Evolutionary conservation across 2,888 invertebrate species (phyloP), one percentile per base, ranked within the genome.

Genomic region (Lordiphosa fenestrarum): DNA sequence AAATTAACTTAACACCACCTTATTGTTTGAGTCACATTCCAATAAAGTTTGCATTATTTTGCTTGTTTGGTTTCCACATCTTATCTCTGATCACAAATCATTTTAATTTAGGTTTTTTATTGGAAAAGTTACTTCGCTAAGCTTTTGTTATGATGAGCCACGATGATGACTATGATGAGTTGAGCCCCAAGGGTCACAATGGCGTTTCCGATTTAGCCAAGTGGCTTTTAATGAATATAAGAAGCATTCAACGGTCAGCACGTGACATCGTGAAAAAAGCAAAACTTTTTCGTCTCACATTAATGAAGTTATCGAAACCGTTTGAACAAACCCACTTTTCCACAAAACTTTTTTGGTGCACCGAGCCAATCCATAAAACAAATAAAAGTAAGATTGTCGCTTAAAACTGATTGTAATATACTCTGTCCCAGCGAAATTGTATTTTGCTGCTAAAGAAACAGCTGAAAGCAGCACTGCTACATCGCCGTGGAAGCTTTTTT

Each of bases 71-170:
- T 48, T 30, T 7, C 39, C 7, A 5, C 35, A 15, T 42, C 38
- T 49, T 10, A 10, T 19, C 38, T 41, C 49, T 69, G 52, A 49
- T 50, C 42, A 60, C 67, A 60, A 60, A 62, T 65, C 61, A 78
- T 84, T 78, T 77, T 77, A 63, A 77, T 84, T 84, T 77, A 66
- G 78, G 77, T 83, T 69, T 77, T 82, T 82, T 77, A 85, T 81
- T 81, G 73, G 82, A 84, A 85, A 81, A 81, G 85, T 81, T 81
- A 74, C 64, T 78, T 71, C 48, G 55, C 66, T 77, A 77, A 77
- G 83, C 85, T 77, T 84, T 84, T 77, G 85, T 77, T 77, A 74
- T 77, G 77, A 83, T 63, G 66, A 78, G 59, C 39, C 57, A 60
- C 53, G 60, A 80, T 63, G 72, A 74, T 50, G 56, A 64, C 30